A percentile compares a stretch with the other conserved stretches of the same genome.
These are phyloP conservation scores for Psylliodes chrysocephalus DNA, from an alignment of 2,888 invertebrate genomes.

Conservation along the genomic window DNA sequence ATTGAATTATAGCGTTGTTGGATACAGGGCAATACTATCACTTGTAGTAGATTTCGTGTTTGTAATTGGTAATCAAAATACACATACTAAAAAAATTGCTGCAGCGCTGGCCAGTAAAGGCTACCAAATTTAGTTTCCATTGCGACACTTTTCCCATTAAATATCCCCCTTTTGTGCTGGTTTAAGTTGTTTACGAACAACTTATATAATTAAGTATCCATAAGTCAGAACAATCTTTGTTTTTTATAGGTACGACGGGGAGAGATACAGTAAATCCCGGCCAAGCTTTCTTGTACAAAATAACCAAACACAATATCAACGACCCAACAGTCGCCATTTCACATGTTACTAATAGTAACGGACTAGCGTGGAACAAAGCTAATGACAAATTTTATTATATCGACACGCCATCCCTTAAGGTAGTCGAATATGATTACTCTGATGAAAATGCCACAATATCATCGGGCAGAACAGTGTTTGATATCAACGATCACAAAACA, in stretches of 20 bases:
- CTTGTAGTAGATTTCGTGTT: too few relatives aligned
- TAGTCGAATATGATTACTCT: slow-evolving; percentile 79
- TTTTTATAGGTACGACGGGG: slow-evolving; percentile 71
- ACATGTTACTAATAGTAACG: slow-evolving; percentile 78
- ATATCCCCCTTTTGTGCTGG: too few relatives aligned
- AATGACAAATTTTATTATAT: slow-evolving; percentile 81
- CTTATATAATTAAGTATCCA: too few relatives aligned
- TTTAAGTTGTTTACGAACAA: too few relatives aligned
- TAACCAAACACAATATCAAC: slow-evolving; percentile 61
- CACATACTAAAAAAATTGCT: too few relatives aligned
- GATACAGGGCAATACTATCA: too few relatives aligned
- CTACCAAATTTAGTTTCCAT: too few relatives aligned
- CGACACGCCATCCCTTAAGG: slow-evolving; percentile 74
- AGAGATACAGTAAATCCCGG: slow-evolving; percentile 66
- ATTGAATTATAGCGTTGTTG: too few relatives aligned
- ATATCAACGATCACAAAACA: slow-evolving; percentile 39
- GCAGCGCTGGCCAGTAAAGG: too few relatives aligned
- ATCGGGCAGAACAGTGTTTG: slow-evolving; percentile 42
- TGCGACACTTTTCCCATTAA: too few relatives aligned
- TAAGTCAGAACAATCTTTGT: too few relatives aligned
- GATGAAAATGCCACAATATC: slow-evolving; percentile 67
- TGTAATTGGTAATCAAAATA: too few relatives aligned
- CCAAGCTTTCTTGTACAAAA: slow-evolving; percentile 70
- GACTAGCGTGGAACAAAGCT: slow-evolving; percentile 79
- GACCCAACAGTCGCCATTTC: slow-evolving; percentile 54